Evolutionary conservation across 2,888 invertebrate species (phyloP).

Genomic region (Steinernema hermaphroditum): DNA sequence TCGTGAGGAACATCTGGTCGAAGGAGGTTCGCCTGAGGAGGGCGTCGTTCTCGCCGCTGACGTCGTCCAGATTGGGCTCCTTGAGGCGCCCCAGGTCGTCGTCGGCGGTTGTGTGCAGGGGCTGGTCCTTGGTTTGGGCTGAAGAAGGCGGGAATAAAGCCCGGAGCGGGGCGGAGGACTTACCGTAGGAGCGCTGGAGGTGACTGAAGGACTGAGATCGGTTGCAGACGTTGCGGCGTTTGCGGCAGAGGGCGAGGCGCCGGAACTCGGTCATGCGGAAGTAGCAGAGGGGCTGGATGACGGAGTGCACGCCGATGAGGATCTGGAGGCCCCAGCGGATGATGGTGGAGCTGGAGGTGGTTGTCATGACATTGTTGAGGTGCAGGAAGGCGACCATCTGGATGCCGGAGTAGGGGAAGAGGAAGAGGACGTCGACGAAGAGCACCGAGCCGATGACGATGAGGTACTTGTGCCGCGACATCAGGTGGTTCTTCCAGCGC

Average conservation of each 20-base stretch:
- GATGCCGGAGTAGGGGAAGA: conserved; percentile 64
- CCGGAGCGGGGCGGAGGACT: conserved; percentile 1
- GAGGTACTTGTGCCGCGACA: conserved; percentile 65
- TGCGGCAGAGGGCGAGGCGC: conserved; percentile 60
- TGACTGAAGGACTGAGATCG: conserved; percentile 59
- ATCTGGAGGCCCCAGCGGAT: conserved; percentile 63
- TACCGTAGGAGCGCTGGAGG: conserved; percentile 56
- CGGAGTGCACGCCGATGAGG: conserved; percentile 65
- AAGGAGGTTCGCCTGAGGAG: conserved; percentile 32
- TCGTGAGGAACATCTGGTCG: conserved; percentile 39
- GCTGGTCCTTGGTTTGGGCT: conserved; percentile 40
- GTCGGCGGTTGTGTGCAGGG: conserved; percentile 32
- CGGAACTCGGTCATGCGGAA: conserved; percentile 66
- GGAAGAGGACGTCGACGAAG: conserved; percentile 64
- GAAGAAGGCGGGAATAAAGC: conserved; percentile 23
- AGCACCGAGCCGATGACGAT: conserved; percentile 65
- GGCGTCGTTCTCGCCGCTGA: conserved; percentile 15
- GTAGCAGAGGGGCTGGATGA: conserved; percentile 65
- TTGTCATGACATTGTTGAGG: conserved; percentile 56
- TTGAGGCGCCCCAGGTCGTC: conserved; percentile 30
- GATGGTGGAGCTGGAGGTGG: conserved; percentile 46
- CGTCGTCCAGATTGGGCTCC: conserved; percentile 10
- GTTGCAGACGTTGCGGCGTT: conserved; percentile 35
- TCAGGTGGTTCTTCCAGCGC: conserved; percentile 52
- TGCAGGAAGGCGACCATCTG: conserved; percentile 62